These are phyloP conservation scores for Brachionichthys hirsutus DNA, from an alignment of 2,113 vertebrate species.

Conservation along the genomic window DNA sequence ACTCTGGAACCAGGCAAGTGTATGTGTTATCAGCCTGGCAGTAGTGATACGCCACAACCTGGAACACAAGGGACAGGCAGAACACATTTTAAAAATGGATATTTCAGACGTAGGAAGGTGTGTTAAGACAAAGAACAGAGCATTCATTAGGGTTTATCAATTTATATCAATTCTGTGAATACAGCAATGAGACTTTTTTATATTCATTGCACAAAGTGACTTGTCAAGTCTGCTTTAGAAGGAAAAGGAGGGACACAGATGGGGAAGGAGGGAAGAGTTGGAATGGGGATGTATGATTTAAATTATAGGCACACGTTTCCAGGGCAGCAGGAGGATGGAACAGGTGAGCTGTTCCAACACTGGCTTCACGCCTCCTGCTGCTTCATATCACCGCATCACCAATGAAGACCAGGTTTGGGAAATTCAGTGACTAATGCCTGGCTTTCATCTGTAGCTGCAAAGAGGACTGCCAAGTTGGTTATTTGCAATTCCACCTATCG, in stretches of 20 bases:
- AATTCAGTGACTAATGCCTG: conserved; percentile 4
- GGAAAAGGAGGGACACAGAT: conserved; percentile 9
- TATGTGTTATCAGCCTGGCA: conserved; percentile 98
- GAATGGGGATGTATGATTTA: conserved; percentile 53
- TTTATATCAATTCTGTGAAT: not conserved
- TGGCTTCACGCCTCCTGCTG: conserved; percentile 12
- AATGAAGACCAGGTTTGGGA: conserved; percentile 18
- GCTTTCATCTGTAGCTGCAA: not conserved
- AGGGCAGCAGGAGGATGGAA: conserved; percentile 37
- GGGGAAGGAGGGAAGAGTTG: conserved; percentile 17
- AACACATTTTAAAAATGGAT: not conserved
- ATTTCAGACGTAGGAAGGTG: not conserved
- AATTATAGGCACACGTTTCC: conserved; percentile 71
- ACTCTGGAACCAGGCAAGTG: conserved; percentile 95
- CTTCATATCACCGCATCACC: conserved; percentile 11
- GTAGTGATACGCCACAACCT: conserved; percentile 98
- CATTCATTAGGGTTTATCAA: too few relatives aligned
- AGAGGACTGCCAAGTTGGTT: too few relatives aligned
- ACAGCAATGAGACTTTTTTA: conserved; percentile 11
- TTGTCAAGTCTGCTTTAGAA: conserved; percentile 30
- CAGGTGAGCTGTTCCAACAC: conserved; percentile 34
- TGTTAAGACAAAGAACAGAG: not conserved
- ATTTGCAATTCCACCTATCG: too few relatives aligned
- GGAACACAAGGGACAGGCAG: conserved; percentile 21
- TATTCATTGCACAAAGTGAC: conserved; percentile 4